A percentile compares a stretch with the other conserved stretches of the same genome.
These are phyloP conservation scores for Typhlomys cinereus DNA, from an alignment of 2,113 vertebrate species.

Conservation along the genomic window DNA sequence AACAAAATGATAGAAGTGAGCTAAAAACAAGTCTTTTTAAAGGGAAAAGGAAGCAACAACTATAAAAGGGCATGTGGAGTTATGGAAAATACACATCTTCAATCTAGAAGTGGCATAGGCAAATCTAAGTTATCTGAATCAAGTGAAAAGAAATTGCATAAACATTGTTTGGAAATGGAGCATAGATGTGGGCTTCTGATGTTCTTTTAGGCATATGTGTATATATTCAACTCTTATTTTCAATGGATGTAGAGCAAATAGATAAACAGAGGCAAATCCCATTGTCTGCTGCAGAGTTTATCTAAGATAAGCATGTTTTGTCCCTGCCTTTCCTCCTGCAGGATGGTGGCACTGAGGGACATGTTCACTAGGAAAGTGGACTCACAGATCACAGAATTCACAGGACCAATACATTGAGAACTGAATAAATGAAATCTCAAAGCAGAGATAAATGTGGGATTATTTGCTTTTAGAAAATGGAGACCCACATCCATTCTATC, in stretches of 20 bases:
- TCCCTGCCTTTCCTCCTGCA: background rate
- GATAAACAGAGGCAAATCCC: background rate
- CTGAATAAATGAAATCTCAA: background rate
- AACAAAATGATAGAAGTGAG: background rate
- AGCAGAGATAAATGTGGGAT: background rate
- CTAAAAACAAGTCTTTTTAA: background rate
- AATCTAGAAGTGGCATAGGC: background rate
- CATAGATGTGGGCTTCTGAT: too few relatives aligned
- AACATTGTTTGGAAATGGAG: too few relatives aligned
- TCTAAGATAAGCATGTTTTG: background rate
- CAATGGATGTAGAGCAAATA: background rate
- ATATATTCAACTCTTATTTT: background rate
- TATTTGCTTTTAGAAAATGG: background rate
- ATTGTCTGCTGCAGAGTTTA: background rate
- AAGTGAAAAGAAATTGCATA: background rate
- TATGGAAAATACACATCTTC: background rate
- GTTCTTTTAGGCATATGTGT: too few relatives aligned
- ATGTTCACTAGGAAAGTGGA: background rate
- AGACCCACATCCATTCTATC: background rate
- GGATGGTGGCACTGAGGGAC: background rate
- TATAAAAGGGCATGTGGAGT: background rate
- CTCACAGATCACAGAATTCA: background rate
- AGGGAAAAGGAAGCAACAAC: background rate
- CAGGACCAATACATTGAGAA: background rate
- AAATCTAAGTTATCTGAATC: background rate